These are phyloP conservation scores for Lagopus leucura DNA, from an alignment of 2,113 vertebrate genomes.

Conservation along the genomic window DNA sequence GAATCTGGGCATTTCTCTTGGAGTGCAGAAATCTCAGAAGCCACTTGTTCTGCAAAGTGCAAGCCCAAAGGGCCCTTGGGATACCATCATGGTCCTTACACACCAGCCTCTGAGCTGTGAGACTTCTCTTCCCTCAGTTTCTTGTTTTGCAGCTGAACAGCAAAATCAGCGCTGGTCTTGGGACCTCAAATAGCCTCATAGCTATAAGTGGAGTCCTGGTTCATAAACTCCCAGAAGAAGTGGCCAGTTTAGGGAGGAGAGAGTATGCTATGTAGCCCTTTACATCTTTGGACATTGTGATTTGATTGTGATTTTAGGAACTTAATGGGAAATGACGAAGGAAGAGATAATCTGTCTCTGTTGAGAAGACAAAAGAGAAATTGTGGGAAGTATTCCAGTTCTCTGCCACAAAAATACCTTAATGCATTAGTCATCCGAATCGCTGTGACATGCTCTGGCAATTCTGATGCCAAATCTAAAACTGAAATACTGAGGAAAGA, in stretches of 20 bases:
- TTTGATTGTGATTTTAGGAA: not conserved
- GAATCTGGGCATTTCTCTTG: not conserved
- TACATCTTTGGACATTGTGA: not conserved
- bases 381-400: not conserved
- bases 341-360: not conserved
- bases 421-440: not conserved
- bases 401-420: conserved; percentile 23
- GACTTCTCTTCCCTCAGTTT: not conserved
- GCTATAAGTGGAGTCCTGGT: not conserved
- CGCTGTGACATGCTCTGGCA: not conserved
- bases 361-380: conserved; percentile 22
- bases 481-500: not conserved
- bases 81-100: not conserved
- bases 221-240: not conserved
- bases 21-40: not conserved
- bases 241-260: not conserved
- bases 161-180: not conserved
- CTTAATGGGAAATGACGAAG: not conserved
- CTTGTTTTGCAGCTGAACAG: not conserved
- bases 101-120: not conserved
- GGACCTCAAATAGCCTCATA: not conserved
- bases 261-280: not conserved
- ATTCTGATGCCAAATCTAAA: not conserved
- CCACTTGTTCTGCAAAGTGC: not conserved
- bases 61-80: not conserved